Evolutionary conservation across 2,113 vertebrate genomes (phyloP).

Genomic region (Pelmatolapia mariae): DNA sequence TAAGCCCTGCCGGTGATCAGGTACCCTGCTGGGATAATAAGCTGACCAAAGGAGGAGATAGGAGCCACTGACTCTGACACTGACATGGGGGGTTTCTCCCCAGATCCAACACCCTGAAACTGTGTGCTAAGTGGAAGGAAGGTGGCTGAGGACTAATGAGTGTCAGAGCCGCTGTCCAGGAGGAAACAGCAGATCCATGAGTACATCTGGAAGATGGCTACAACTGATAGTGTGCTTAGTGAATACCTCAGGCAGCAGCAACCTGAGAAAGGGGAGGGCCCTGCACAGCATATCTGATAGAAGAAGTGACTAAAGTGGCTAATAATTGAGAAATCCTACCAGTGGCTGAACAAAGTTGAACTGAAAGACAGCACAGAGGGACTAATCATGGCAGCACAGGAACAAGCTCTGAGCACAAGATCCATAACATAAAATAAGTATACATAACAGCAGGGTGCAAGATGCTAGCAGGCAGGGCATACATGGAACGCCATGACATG

Average conservation of each 20-base stretch:
- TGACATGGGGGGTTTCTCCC: neutral
- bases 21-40: neutral
- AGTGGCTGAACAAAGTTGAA: neutral
- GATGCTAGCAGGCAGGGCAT: neutral
- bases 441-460: neutral
- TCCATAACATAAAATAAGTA: neutral
- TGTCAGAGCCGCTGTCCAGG: neutral
- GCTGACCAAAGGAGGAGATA: neutral
- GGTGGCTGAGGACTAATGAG: neutral
- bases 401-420: neutral
- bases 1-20: neutral
- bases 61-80: neutral
- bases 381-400: neutral
- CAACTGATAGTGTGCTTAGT: neutral
- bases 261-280: neutral
- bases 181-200: neutral
- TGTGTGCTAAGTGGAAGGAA: neutral
- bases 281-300: neutral
- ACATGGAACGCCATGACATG: neutral
- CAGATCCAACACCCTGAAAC: neutral
- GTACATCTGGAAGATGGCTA: neutral
- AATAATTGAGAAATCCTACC: neutral
- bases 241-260: accelerated
- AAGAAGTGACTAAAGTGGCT: neutral
- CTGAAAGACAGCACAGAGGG: neutral